Conservation (phyloP, 2,888 invertebrate species). For the Machimus atricapillus region DNA sequence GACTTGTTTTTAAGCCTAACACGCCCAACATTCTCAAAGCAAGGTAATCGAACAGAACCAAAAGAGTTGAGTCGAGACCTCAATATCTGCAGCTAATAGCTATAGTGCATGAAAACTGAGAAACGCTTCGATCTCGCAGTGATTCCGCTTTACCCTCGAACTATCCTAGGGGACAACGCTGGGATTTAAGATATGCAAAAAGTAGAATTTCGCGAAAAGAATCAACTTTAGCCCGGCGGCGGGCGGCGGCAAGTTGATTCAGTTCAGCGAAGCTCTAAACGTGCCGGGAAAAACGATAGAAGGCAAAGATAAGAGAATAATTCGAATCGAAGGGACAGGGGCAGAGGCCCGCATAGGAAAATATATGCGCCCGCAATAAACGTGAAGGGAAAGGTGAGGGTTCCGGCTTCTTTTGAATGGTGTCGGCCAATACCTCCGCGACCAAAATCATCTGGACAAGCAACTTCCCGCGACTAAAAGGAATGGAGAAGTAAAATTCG, state of each 20-base stretch:
- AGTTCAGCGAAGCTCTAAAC: constrained; percentile 1
- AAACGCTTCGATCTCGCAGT: not conserved
- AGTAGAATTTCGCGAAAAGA: constrained; percentile 5
- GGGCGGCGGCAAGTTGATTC: not conserved
- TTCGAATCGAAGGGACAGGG: not conserved
- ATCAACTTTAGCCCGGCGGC: constrained; percentile 12
- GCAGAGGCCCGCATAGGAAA: not conserved
- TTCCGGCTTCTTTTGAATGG: not conserved
- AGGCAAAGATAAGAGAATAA: constrained; percentile 5
- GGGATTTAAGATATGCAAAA: constrained; percentile 24
- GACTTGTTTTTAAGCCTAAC: constrained; percentile 9
- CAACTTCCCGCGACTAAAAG: not conserved
- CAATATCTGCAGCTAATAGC: not conserved
- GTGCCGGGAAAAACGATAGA: constrained; percentile 15
- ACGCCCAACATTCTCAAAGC: constrained; percentile 26
- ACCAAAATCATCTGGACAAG: constrained; percentile 7
- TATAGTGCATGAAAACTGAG: not conserved
- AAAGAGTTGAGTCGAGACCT: not conserved
- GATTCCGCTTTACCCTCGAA: not conserved
- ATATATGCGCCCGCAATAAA: not conserved
- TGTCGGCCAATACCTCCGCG: not conserved
- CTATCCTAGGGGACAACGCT: not conserved
- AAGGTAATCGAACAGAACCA: not conserved
- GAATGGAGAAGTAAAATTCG: not conserved
- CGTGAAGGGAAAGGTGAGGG: not conserved